Evolutionary conservation across 2,888 invertebrate genomes (phyloP).

Genomic region (Alsophila aescularia): DNA sequence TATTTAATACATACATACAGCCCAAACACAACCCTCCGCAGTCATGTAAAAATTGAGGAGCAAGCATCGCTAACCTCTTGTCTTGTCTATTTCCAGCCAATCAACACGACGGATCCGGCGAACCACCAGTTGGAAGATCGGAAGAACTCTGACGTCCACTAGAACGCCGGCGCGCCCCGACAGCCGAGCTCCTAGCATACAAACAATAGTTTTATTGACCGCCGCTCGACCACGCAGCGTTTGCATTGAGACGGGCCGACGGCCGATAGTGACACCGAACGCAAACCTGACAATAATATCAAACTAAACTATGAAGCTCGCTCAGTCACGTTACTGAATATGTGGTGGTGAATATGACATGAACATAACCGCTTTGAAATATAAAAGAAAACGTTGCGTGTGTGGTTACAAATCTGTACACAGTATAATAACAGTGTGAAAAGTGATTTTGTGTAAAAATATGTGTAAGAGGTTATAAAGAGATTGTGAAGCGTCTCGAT

Average conservation of each 20-base stretch:
- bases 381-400: slow-evolving; percentile 22
- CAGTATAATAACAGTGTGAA: slow-evolving; percentile 38
- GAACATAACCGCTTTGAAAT: slow-evolving; percentile 17
- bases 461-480: slow-evolving; percentile 35
- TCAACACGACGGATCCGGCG: slow-evolving; percentile 92
- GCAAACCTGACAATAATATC: slow-evolving; percentile 7
- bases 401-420: slow-evolving; percentile 32
- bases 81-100: slow-evolving; percentile 85
- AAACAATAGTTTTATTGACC: slow-evolving; percentile 80
- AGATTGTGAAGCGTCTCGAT: slow-evolving; percentile 42
- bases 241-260: slow-evolving; percentile 59
- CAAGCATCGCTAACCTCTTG: not conserved
- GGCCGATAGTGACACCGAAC: slow-evolving; percentile 12
- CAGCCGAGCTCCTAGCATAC: slow-evolving; percentile 47
- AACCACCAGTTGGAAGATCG: slow-evolving; percentile 89
- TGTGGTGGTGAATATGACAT: slow-evolving; percentile 17
- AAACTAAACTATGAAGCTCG: slow-evolving; percentile 5
- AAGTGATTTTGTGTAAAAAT: slow-evolving; percentile 40
- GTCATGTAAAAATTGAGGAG: too few relatives aligned
- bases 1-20: too few relatives aligned
- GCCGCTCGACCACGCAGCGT: slow-evolving; percentile 36
- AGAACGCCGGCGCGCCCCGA: slow-evolving; percentile 61
- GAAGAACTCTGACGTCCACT: slow-evolving; percentile 94
- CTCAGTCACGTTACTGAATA: slow-evolving; percentile 2
- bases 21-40: too few relatives aligned